Evolutionary conservation across 2,888 invertebrate genomes (phyloP).

Genomic region (Macaria liturata): DNA sequence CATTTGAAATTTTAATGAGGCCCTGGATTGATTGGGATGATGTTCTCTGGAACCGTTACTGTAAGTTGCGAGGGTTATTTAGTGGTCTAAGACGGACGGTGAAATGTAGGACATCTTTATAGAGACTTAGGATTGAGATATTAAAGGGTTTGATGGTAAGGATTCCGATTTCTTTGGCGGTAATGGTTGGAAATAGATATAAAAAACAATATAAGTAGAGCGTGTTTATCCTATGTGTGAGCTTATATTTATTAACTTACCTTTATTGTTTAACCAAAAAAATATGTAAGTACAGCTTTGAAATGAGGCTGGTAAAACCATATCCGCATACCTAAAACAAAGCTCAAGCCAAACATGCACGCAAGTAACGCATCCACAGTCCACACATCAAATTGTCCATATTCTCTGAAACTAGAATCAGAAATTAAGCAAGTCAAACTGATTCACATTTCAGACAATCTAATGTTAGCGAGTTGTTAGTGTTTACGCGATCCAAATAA

Average conservation of each 20-base stretch:
- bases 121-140: no score
- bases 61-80: conserved; percentile 8
- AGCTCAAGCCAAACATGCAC: conserved; percentile 31
- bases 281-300: no score
- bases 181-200: no score
- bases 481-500: conserved; percentile 49
- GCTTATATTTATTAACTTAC: no score
- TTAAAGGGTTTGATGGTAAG: no score
- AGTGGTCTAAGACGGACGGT: background rate
- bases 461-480: conserved; percentile 36
- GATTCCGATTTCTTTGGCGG: no score
- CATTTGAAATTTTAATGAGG: conserved; percentile 48
- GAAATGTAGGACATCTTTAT: no score
- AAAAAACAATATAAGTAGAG: no score
- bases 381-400: conserved; percentile 29
- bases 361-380: conserved; percentile 28
- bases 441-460: conserved; percentile 25
- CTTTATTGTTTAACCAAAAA: no score
- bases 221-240: no score
- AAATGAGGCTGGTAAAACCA: no score
- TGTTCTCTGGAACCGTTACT: conserved; percentile 10
- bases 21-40: conserved; percentile 23
- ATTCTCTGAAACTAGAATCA: conserved; percentile 38
- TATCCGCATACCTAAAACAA: background rate
- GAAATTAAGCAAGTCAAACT: conserved; percentile 7